Base-by-base conservation (phyloP, 1,140 invertebrate species). In the Meloidogyne floridensis region DNA sequence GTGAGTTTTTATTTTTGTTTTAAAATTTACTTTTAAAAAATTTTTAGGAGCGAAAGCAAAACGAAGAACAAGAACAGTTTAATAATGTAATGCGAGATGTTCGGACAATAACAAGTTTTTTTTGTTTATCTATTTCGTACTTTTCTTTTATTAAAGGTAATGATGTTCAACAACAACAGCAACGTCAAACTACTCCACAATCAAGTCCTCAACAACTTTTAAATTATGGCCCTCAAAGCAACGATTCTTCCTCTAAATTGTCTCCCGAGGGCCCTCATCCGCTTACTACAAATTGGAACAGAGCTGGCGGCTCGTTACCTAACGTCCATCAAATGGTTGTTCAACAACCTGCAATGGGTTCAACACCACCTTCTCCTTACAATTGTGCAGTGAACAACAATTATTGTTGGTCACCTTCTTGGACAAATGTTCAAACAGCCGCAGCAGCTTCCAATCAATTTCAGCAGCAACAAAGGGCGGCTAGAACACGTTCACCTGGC, bases 1-100 rank as follows among this genome's bases (percentile, higher is more conserved):
- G 80, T 76, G 53, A 65, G 43, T 65, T 77, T n/a, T 77, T 13
- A 59, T 11, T 32, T 32, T 32, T 32, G 32, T 32, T 32, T 76
- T 42, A 32, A 32, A 15, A 72, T 15, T 53, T 11, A 13, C 59
- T 56, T 77, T 80, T 77, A 59, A 73, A 69, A 32, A 71, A 47
- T 43, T 42, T 88, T n/a, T 72, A 87, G 81, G 82, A 88, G 59
- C 75, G 89, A 51, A 89, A 89, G 79, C 85, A 88, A 76, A 86
- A 86, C 72, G 88, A 89, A 76, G 88, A 89, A 20, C 77, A 84
- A 69, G 87, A 85, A 13, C 72, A 81, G 13, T 89, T 89, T 76
- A 69, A 81, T 51, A 83, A 83, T 59, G 88, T 89, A 32, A 89
- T 89, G 89, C 80, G 82, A n/a, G 87, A 89, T 59, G 88, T 90